Evolutionary conservation across 2,113 vertebrate species (phyloP).

Genomic region (Dermatemys mawii): DNA sequence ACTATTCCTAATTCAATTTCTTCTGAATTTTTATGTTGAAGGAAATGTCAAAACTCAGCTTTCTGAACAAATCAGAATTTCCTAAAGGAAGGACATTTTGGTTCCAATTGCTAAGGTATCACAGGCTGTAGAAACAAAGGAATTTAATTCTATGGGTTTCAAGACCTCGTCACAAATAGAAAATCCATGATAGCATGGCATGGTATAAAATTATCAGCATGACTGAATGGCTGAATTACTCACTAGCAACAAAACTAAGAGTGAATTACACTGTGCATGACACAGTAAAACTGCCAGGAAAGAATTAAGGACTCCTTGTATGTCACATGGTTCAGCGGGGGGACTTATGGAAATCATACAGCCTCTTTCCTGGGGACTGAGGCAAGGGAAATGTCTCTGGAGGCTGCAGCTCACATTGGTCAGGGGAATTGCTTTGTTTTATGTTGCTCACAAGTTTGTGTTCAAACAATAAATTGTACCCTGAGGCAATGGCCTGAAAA

Average conservation of each 20-base stretch:
- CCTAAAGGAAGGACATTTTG: background rate
- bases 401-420: background rate
- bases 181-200: background rate
- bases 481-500: background rate
- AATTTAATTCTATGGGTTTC: background rate
- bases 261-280: constrained; percentile 44
- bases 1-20: background rate
- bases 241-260: background rate
- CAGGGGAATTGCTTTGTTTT: constrained; percentile 29
- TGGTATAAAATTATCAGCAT: background rate
- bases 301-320: background rate
- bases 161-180: background rate
- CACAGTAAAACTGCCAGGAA: constrained; percentile 16
- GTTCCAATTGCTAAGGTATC: background rate
- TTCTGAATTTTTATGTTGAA: background rate
- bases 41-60: background rate
- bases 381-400: background rate
- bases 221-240: background rate
- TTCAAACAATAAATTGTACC: constrained; percentile 11
- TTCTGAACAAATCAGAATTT: background rate
- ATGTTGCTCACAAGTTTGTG: background rate
- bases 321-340: background rate
- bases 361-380: background rate
- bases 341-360: background rate
- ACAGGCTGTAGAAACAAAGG: background rate